Conservation (phyloP, 2,797 vertebrate species). For the Cheracebus regulus region DNA sequence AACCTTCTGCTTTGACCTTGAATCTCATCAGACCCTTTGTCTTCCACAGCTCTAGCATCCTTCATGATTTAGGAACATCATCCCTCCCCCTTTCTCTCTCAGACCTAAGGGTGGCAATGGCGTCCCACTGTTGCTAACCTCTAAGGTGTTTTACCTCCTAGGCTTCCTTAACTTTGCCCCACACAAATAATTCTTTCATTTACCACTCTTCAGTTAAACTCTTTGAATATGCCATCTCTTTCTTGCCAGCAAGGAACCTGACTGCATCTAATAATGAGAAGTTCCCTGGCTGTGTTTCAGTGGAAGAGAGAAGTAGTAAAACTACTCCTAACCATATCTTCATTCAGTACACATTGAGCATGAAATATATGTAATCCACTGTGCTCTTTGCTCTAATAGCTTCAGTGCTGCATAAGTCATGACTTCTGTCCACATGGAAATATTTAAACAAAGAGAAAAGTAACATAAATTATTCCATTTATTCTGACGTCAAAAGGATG, state of each 20-base stretch:
- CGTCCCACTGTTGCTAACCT: neutral
- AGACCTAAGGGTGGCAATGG: neutral
- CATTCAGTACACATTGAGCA: neutral
- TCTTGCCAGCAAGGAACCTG: neutral
- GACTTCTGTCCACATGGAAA: neutral
- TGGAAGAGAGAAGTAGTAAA: neutral
- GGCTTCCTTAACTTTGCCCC: neutral
- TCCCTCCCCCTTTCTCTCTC: neutral
- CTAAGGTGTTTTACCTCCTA: neutral
- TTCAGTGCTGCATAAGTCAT: neutral
- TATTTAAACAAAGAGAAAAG: neutral
- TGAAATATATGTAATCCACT: neutral
- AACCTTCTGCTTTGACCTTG: neutral
- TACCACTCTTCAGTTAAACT: neutral
- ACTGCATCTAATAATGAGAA: neutral
- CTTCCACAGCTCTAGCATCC: neutral
- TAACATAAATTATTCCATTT: neutral
- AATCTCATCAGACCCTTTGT: neutral
- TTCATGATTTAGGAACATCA: neutral
- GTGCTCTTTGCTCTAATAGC: neutral
- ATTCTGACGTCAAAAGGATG: neutral
- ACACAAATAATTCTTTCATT: neutral
- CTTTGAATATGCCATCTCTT: neutral
- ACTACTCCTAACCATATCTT: neutral
- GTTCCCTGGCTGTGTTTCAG: neutral